Conservation (phyloP, 2,113 vertebrate genomes). For the Limanda limanda region DNA sequence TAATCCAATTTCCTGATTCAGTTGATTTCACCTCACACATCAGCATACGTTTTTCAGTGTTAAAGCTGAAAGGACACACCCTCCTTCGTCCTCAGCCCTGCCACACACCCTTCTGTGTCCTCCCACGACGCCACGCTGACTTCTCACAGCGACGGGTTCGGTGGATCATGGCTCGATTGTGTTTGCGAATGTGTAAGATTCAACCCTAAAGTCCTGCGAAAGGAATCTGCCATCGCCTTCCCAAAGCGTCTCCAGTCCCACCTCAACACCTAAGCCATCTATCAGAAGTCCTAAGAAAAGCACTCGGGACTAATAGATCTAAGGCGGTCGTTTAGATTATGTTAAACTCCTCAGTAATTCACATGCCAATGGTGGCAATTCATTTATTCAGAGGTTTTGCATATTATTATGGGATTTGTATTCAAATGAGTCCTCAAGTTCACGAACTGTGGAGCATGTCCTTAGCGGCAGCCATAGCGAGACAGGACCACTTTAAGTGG, state of each 20-base stretch:
- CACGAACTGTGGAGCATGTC: conserved; percentile 38
- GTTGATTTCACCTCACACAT: neutral
- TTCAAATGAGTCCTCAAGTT: conserved; percentile 41
- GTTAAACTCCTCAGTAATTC: conserved; percentile 30
- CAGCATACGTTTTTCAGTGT: no score
- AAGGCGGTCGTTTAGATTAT: conserved; percentile 31
- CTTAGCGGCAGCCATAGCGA: conserved; percentile 22
- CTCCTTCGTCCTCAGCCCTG: no score
- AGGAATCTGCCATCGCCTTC: conserved; percentile 1
- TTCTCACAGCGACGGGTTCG: conserved; percentile 16
- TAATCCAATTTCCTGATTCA: neutral
- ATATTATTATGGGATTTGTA: conserved; percentile 60
- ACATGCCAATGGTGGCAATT: conserved; percentile 47
- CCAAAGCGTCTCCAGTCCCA: conserved; percentile 9
- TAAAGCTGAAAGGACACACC: no score
- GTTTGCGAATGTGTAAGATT: conserved; percentile 21
- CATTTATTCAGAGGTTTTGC: conserved; percentile 58
- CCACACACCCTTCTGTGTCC: neutral
- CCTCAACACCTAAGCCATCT: conserved; percentile 28
- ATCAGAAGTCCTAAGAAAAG: conserved; percentile 21
- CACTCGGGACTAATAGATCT: conserved; percentile 18
- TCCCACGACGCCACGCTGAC: neutral
- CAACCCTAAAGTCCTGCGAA: neutral
- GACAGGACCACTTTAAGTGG: conserved; percentile 36
- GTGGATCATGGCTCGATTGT: conserved; percentile 1